These are phyloP conservation scores for Pedetes capensis DNA, from an alignment of 2,113 vertebrate species.

Conservation along the genomic window DNA sequence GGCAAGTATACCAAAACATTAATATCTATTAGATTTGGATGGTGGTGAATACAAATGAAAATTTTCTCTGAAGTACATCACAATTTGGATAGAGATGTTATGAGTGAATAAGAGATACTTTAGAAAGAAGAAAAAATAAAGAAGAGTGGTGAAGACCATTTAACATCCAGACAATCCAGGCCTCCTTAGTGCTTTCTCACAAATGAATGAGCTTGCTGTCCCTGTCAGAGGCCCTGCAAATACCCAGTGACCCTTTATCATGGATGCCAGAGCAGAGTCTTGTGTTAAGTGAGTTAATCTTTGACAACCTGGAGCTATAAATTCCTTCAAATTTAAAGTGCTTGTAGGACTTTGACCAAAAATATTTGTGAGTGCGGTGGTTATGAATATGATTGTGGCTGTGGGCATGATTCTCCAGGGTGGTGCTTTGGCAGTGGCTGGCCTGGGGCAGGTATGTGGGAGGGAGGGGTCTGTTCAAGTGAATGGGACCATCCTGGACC, in stretches of 20 bases:
- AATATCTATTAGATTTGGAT: conserved; percentile 15
- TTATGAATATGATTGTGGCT: fast-evolving
- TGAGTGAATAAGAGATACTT: background rate
- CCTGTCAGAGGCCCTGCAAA: background rate
- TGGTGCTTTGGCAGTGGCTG: background rate
- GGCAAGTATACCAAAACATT: conserved; percentile 33
- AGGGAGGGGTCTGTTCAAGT: background rate
- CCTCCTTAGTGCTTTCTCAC: background rate
- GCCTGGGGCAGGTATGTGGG: background rate
- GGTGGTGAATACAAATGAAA: conserved; percentile 16
- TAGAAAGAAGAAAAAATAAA: background rate
- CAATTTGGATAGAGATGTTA: conserved; percentile 12
- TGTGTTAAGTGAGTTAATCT: background rate
- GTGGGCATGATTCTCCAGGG: background rate
- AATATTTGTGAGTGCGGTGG: background rate
- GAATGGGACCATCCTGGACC: background rate
- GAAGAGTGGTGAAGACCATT: background rate
- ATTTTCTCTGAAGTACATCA: conserved; percentile 18
- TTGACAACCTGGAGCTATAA: background rate
- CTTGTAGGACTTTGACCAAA: background rate
- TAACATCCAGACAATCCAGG: background rate
- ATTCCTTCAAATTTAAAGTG: background rate
- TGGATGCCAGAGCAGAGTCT: background rate
- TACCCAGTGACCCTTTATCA: background rate
- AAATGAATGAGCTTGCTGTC: background rate